Evolutionary conservation across 2,113 vertebrate genomes (phyloP).

Genomic region (Tonatia bakeri): DNA sequence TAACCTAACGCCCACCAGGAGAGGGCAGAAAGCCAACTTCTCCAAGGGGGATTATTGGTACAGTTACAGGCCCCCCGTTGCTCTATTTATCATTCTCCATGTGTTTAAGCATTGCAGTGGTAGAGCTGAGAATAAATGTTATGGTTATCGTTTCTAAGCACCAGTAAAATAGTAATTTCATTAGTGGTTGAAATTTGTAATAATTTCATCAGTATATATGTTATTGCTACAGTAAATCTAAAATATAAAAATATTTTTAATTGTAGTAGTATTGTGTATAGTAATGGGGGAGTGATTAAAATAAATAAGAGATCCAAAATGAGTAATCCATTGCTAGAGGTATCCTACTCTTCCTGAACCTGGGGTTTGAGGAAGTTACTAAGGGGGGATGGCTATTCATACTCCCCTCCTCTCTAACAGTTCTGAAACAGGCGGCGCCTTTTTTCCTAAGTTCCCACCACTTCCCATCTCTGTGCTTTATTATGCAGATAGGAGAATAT

Average conservation of each 20-base stretch:
- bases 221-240: not conserved
- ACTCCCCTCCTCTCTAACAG: not conserved
- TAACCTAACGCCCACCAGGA: not conserved
- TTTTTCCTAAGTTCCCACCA: not conserved
- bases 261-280: not conserved
- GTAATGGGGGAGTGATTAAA: not conserved
- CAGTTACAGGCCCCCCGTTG: not conserved
- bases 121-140: not conserved
- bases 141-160: not conserved
- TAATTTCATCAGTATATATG: not conserved
- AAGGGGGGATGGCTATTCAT: not conserved
- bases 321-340: not conserved
- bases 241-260: constrained; percentile 1
- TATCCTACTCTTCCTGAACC: not conserved
- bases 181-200: not conserved
- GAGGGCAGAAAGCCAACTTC: not conserved
- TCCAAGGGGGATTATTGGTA: not conserved
- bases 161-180: not conserved
- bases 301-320: not conserved
- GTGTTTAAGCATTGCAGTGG: not conserved
- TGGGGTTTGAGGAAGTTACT: not conserved
- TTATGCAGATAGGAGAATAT: not conserved
- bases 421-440: not conserved
- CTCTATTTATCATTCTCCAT: not conserved
- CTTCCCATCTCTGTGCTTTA: not conserved